Evolutionary conservation across 2,113 vertebrate genomes (phyloP), one percentile per base, ranked within the genome.

Genomic region (Guaruba guarouba): DNA sequence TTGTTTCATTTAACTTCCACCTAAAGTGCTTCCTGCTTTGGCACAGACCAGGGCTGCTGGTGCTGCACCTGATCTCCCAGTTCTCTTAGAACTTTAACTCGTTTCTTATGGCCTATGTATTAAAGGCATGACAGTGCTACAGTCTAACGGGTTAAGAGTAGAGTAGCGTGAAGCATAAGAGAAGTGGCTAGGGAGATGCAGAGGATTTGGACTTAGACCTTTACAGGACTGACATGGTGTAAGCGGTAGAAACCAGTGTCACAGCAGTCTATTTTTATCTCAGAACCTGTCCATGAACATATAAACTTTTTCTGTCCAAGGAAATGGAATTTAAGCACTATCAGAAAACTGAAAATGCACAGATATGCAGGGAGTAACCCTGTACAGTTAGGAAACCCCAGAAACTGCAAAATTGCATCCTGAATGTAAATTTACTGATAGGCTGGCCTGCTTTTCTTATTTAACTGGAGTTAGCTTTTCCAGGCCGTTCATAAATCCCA

Each of bases 201-300:
- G 9, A 61, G 20, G 19, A 15, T 31, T 54, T 74, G 17, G 16
- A 24, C 24, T 49, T 55, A 33, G 16, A 33, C 11, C 10, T 52
- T 13, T 61, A 39, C 39, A 59, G 20, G 24, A 66, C 23, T 27
- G 75, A 19, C 0, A 0, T 23, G 41, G 10, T n/a, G 0, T 55
- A 66, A 49, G 22, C 64, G 19, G 33, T 2, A 68, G 62, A 85
- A 87, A 82, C 41, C 18, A 43, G 51, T 31, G 35, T 25, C 35
- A 68, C 10, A 70, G 44, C 11, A 3, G 0, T 39, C 27, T 62
- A 4, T 41, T 86, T 73, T 61, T 14, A 73, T 41, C n/a, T 76
- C 48, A 82, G 4, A 55, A 11, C 9, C 31, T 71, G 41, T 29
- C 37, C 62, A 11, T 55, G 35, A 61, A 43, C 1, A 1, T 23